Evolutionary conservation across 53 echinoderm and acorn worm genomes (phyloP).

Genomic region (Arbacia lixula): DNA sequence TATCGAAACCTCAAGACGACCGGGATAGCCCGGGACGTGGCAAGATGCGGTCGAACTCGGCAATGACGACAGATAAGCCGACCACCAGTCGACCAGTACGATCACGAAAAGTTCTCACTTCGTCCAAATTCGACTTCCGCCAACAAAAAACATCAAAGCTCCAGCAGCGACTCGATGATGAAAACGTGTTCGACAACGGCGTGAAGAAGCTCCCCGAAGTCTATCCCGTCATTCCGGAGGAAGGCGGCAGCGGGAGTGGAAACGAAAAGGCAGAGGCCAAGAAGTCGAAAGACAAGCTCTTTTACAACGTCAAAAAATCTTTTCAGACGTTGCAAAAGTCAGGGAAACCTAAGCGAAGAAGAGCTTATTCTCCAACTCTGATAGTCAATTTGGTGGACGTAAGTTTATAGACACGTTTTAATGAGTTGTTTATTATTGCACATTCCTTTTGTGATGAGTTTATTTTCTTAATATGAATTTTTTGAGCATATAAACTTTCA

Average conservation of each 20-base stretch:
- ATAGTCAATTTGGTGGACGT: constrained; percentile 15
- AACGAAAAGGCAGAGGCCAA: neutral
- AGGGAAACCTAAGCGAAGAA: neutral
- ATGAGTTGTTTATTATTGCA: neutral
- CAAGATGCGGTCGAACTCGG: neutral
- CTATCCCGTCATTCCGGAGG: neutral
- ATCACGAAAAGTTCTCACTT: neutral
- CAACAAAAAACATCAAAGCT: neutral
- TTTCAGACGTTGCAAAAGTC: neutral
- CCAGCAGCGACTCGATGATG: too few species aligned
- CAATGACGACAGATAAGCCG: too few species aligned
- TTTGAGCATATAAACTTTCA: too few species aligned
- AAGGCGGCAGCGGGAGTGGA: neutral
- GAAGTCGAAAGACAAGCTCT: neutral
- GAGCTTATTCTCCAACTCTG: neutral
- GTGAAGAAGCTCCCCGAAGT: neutral
- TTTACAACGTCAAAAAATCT: neutral
- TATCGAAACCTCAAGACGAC: neutral
- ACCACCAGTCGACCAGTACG: neutral
- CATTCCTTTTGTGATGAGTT: neutral
- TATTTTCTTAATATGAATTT: too few species aligned
- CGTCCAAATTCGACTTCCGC: neutral
- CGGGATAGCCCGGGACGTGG: neutral
- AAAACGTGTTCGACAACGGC: neutral
- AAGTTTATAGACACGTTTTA: neutral